Conservation (phyloP, 2,113 vertebrate species). For the Oceanodroma tethys region DNA sequence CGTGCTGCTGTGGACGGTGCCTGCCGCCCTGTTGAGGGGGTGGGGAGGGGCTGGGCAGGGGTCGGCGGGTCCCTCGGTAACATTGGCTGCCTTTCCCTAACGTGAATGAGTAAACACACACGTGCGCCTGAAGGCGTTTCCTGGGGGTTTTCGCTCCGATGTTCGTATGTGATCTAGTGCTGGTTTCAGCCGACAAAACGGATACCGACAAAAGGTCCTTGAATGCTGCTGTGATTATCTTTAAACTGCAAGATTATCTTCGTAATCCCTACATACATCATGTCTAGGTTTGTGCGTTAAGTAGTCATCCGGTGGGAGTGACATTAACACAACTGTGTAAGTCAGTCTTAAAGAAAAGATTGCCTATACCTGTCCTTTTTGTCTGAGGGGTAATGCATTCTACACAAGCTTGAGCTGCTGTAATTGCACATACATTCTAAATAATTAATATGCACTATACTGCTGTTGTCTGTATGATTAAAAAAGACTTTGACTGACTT, state of each 20-base stretch:
- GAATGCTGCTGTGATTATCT: not conserved
- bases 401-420: not conserved
- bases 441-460: not conserved
- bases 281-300: not conserved
- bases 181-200: rapidly evolving
- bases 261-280: not conserved
- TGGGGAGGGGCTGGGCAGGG: not conserved
- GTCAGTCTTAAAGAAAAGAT: not conserved
- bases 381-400: not conserved
- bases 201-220: not conserved
- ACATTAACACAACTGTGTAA: not conserved
- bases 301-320: not conserved
- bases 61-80: not conserved
- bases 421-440: not conserved
- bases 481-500: not conserved
- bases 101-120: rapidly evolving
- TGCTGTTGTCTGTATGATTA: not conserved
- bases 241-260: not conserved
- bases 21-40: rapidly evolving
- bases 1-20: not conserved
- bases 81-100: rapidly evolving
- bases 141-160: rapidly evolving
- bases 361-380: not conserved
- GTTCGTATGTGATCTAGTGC: rapidly evolving
- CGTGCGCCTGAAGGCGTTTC: not conserved